Conservation (phyloP, 2,888 invertebrate species). For the Thalpophila matura region DNA sequence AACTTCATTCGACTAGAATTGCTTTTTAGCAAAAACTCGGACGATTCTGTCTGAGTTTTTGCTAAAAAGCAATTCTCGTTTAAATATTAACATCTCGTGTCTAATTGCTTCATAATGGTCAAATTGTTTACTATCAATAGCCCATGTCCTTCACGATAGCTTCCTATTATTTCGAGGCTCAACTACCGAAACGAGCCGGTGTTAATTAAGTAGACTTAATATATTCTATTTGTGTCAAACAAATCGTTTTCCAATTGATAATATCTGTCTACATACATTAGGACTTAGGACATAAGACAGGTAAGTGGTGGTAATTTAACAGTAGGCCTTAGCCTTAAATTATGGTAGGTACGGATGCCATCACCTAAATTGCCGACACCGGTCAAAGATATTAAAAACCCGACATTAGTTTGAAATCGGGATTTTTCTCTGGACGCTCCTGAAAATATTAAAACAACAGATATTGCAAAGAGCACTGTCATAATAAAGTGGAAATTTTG, state of each 20-base stretch:
- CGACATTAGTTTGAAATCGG: too few species aligned
- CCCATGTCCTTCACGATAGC: conserved; percentile 39
- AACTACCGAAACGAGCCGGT: conserved; percentile 16
- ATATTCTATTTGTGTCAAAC: conserved; percentile 52
- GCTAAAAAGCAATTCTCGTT: neutral
- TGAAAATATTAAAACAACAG: too few species aligned
- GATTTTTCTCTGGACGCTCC: too few species aligned
- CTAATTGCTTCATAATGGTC: conserved; percentile 5
- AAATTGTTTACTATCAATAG: conserved; percentile 23
- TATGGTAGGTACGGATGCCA: too few species aligned
- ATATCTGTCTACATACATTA: conserved; percentile 46
- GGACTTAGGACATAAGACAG: conserved; percentile 9
- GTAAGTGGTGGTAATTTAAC: neutral
- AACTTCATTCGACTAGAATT: too few species aligned
- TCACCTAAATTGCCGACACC: too few species aligned
- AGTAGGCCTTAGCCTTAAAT: too few species aligned
- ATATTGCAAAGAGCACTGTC: too few species aligned
- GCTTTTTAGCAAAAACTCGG: neutral
- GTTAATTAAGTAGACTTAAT: too few species aligned
- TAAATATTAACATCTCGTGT: neutral
- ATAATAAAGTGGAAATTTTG: too few species aligned
- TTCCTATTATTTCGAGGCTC: conserved; percentile 44
- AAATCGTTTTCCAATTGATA: conserved; percentile 18
- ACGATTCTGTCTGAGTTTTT: neutral
- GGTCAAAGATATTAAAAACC: too few species aligned